A percentile compares a stretch with the other conserved stretches of the same genome.
Evolutionary conservation across 2,113 vertebrate species (phyloP).

Genomic region (Antechinus stuartii): DNA sequence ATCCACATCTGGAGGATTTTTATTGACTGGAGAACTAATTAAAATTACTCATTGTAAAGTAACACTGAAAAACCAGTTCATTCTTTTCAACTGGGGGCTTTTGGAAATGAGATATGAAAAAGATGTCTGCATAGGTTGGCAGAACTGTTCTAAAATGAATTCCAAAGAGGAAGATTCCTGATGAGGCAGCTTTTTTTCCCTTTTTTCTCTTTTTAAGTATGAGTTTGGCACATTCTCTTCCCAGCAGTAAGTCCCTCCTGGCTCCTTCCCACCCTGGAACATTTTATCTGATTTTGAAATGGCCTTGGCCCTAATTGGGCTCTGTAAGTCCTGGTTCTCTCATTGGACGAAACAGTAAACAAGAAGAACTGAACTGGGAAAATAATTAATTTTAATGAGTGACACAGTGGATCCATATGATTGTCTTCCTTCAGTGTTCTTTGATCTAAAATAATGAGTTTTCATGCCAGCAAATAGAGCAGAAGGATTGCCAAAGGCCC

Average conservation of each 20-base stretch:
- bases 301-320: conserved; percentile 61
- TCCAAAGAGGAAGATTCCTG: conserved; percentile 46
- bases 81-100: conserved; percentile 56
- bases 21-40: conserved; percentile 43
- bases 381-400: conserved; percentile 77
- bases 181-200: neutral
- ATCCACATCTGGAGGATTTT: conserved; percentile 18
- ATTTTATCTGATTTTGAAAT: conserved; percentile 69
- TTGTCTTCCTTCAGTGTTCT: conserved; percentile 62
- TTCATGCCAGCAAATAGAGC: conserved; percentile 74
- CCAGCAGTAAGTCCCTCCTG: conserved; percentile 12
- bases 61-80: conserved; percentile 42
- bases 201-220: neutral
- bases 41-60: conserved; percentile 58
- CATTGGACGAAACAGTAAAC: conserved; percentile 60
- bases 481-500: conserved; percentile 68
- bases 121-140: conserved; percentile 46
- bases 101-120: conserved; percentile 59
- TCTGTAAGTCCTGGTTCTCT: conserved; percentile 70
- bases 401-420: conserved; percentile 58
- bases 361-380: conserved; percentile 61
- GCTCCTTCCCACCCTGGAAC: conserved; percentile 14
- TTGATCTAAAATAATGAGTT: conserved; percentile 76
- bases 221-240: conserved; percentile 4
- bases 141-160: conserved; percentile 54